These are phyloP conservation scores for Alectoris magna DNA, from an alignment of 2,797 vertebrate genomes.

Conservation along the genomic window DNA sequence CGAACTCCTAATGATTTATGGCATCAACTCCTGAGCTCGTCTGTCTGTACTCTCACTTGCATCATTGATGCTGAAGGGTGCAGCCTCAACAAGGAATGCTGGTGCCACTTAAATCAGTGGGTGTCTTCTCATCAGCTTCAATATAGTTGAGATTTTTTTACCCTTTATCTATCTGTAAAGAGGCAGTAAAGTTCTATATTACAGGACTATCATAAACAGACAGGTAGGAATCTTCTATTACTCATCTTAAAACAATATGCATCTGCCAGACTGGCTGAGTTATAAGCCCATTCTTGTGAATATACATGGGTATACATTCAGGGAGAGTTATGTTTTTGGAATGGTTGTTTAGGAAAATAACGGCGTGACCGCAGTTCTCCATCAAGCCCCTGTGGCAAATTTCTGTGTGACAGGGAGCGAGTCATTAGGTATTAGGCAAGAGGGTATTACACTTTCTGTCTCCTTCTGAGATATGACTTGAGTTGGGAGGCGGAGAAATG, in stretches of 20 bases:
- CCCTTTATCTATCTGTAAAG: slow-evolving; percentile 16
- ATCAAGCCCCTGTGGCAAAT: slow-evolving; percentile 62
- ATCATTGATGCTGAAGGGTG: neutral
- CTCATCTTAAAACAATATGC: slow-evolving; percentile 54
- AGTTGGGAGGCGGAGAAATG: slow-evolving; percentile 49
- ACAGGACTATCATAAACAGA: slow-evolving; percentile 31
- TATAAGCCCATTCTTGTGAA: slow-evolving; percentile 60
- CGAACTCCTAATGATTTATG: neutral
- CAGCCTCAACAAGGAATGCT: slow-evolving; percentile 1
- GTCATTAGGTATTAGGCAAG: slow-evolving; percentile 63
- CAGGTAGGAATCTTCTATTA: slow-evolving; percentile 19
- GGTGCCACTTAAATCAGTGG: neutral
- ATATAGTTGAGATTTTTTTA: neutral
- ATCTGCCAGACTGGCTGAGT: slow-evolving; percentile 58
- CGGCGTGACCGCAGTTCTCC: slow-evolving; percentile 17
- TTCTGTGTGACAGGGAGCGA: slow-evolving; percentile 52
- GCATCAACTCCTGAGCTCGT: neutral
- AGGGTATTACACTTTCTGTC: slow-evolving; percentile 63
- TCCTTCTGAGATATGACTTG: slow-evolving; percentile 56
- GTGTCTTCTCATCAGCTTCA: slow-evolving; percentile 32
- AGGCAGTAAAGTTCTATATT: neutral
- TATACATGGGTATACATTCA: slow-evolving; percentile 18
- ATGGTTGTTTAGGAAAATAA: slow-evolving; percentile 69
- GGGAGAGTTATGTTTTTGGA: slow-evolving; percentile 62
- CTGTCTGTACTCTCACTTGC: neutral